Evolutionary conservation across 53 echinoderm and acorn worm species (phyloP), one percentile per base, ranked within the genome.

Genomic region (Glandiceps talaboti): DNA sequence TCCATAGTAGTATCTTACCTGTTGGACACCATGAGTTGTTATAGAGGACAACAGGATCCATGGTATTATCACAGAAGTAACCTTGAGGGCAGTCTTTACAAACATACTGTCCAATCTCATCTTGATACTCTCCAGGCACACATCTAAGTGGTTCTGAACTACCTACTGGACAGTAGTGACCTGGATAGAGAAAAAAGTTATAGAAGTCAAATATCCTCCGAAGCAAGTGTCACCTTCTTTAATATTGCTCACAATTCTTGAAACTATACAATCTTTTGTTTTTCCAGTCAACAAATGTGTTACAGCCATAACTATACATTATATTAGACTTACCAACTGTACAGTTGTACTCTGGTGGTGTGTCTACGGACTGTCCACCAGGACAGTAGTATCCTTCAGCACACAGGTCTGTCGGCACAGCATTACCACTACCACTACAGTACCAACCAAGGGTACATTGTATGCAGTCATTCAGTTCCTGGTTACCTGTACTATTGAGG

Each of bases 311-410:
- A n/a, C n/a, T n/a, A n/a, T n/a, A n/a, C n/a, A n/a, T n/a, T n/a
- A n/a, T n/a, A n/a, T n/a, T 45, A 1, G 1, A n/a, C 82, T 77
- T 80, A 95, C 95, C 95, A 32, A 88, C 76, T 25, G 95, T 95
- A 78, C 95, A 95, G 76, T 95, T 95, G 78, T 92, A 95, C 45
- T 87, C 90, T 12, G 90, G 86, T 26, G 95, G 95, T 0, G 95
- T 92, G 75, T 92, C 86, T 83, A 92, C 95, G 20, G 87, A 75
- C 85, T 95, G 95, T 26, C 92, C 95, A 28, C 82, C 84, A 1
- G 95, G 95, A 30, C 95, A 95, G 90, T 95, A 95, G 33, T 90
- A 95, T 0, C 95, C 95, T 6, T 86, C 82, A 74, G 31, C 82
- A 80, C 95, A 95, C 74, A 84, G 74, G 20, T 77, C 90, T 0